Evolutionary conservation across 2,797 vertebrate species (phyloP).

Genomic region (Ceyx erithaca): DNA sequence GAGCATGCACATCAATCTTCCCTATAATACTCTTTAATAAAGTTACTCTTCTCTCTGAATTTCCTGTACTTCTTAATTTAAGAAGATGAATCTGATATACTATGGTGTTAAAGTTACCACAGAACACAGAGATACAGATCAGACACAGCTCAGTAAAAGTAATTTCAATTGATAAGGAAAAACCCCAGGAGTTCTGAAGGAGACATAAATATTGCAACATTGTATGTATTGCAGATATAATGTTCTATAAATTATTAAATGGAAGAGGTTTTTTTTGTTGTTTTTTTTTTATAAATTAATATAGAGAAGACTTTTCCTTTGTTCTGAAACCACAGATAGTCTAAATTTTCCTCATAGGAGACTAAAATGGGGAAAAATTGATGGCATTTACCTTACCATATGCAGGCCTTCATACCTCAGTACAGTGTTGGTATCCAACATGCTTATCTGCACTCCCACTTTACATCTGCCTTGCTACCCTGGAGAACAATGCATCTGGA

Average conservation of each 20-base stretch:
- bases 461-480: slow-evolving; percentile 43
- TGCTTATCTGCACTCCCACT: slow-evolving; percentile 39
- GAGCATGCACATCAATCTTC: neutral
- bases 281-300: neutral
- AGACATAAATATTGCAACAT: neutral
- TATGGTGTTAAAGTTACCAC: neutral
- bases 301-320: neutral
- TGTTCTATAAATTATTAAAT: neutral
- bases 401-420: neutral
- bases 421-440: neutral
- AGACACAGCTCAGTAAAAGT: neutral
- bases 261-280: neutral
- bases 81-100: neutral
- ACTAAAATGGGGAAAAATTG: neutral
- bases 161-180: neutral
- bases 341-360: neutral
- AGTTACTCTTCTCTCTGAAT: neutral
- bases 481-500: slow-evolving; percentile 71
- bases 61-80: neutral
- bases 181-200: neutral
- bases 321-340: neutral
- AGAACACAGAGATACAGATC: neutral
- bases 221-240: neutral
- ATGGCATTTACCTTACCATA: slow-evolving; percentile 24
- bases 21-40: neutral